A percentile compares a stretch with the other conserved stretches of the same genome.
These are phyloP conservation scores for Pseudomyrmex flavicornis DNA, from an alignment of 1,140 invertebrate species.

Conservation along the genomic window DNA sequence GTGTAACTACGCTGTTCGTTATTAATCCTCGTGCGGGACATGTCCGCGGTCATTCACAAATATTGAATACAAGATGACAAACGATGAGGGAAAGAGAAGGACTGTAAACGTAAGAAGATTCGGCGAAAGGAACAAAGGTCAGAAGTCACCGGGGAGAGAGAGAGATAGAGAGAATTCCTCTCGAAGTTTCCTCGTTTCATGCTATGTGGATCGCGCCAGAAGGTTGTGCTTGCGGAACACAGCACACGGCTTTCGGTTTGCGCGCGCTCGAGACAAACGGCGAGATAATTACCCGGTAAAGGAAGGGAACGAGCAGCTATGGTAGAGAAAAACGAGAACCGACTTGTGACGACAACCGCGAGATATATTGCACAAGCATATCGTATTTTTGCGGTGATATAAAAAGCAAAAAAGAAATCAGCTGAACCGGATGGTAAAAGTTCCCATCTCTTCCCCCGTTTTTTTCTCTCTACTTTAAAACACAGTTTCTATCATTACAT, in stretches of 20 bases:
- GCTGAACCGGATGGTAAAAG: not conserved
- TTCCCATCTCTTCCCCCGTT: not conserved
- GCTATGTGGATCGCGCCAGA: conserved; percentile 33
- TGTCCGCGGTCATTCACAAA: conserved; percentile 12
- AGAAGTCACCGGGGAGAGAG: not conserved
- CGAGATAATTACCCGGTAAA: conserved; percentile 74
- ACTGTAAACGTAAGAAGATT: conserved; percentile 25
- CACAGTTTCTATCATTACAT: conserved; percentile 22
- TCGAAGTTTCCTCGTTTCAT: conserved; percentile 61
- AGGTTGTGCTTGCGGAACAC: not conserved
- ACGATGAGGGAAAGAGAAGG: not conserved
- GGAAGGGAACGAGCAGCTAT: conserved; percentile 53
- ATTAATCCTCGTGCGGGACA: conserved; percentile 47
- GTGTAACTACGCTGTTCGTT: conserved; percentile 2
- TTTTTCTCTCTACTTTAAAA: not conserved
- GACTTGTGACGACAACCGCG: conserved; percentile 18
- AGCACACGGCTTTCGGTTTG: conserved; percentile 59
- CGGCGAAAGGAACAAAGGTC: not conserved
- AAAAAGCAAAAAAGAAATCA: conserved; percentile 19
- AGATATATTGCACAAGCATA: conserved; percentile 36
- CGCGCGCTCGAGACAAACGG: conserved; percentile 73
- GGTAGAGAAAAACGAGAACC: conserved; percentile 15
- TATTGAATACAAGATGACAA: not conserved
- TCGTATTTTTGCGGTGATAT: conserved; percentile 16
- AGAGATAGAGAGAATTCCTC: not conserved